Evolutionary conservation across 2,113 vertebrate genomes (phyloP).

Genomic region (Pygoscelis antarcticus): DNA sequence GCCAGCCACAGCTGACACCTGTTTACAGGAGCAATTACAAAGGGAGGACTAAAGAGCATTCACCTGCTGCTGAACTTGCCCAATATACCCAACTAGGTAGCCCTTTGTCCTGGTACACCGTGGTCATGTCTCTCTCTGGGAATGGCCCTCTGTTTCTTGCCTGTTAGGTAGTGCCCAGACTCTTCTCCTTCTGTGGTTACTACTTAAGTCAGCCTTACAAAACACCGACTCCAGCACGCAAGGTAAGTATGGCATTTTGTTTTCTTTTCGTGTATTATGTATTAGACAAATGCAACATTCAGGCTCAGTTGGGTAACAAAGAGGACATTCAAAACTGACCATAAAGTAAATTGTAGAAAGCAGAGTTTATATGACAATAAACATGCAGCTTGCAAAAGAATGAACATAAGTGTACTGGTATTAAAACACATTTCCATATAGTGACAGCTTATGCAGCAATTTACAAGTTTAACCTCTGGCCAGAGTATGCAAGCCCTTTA

Average conservation of each 20-base stretch:
- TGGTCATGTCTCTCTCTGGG: not conserved
- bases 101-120: not conserved
- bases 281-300: constrained; percentile 1
- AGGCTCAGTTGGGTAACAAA: not conserved
- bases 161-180: not conserved
- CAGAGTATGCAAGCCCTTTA: not conserved
- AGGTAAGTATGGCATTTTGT: not conserved
- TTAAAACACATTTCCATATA: constrained; percentile 23
- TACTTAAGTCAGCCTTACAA: not conserved
- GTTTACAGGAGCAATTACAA: not conserved
- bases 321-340: not conserved
- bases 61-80: not conserved
- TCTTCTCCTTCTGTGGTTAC: not conserved
- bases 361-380: constrained; percentile 44
- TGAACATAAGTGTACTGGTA: constrained; percentile 7
- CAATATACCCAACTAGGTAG: rapidly evolving
- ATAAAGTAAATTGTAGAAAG: constrained; percentile 33
- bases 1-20: rapidly evolving
- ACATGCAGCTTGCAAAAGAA: constrained; percentile 56
- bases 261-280: not conserved
- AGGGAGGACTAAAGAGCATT: not conserved
- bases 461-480: constrained; percentile 13
- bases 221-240: not conserved
- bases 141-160: rapidly evolving
- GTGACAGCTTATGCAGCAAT: constrained; percentile 31